Evolutionary conservation across 2,888 invertebrate genomes (phyloP), one percentile per base, ranked within the genome.

Genomic region (Brenthis hecate): DNA sequence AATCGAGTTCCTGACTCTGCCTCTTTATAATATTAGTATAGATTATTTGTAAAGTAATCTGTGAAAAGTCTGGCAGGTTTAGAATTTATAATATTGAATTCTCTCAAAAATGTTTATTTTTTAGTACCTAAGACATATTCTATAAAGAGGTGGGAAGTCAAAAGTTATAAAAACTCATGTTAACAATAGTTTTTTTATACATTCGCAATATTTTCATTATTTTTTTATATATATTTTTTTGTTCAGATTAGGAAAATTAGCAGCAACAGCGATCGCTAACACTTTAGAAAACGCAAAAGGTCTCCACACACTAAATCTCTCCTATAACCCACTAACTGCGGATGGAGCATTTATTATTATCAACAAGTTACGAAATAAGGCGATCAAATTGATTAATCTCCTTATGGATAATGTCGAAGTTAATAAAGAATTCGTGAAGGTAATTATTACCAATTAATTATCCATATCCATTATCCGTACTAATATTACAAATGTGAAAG

Each of bases 291-390:
- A 19, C 13, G 67, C 75, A 0, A 71, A 69, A 16, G 57, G 66
- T 47, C 69, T 76, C 36, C 58, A 69, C 53, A 74, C 65, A 8
- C 48, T 76, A 23, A 73, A 73, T 56, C 36, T 76, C 2, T 76
- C 74, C 0, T 69, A 43, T 47, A 76, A 76, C n/a, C 74, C 75
- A n/a, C n/a, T 75, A 8, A 66, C 66, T 2, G 67, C 68, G 11
- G 56, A 65, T 32, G 69, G 70, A 43, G 74, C 72, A 6, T 47
- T 71, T 5, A 56, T 54, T 1, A 55, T 74, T 16, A 56, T 76
- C 16, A 65, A 36, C 8, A 66, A 68, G 16, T 19, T 75, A 56
- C 68, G 60, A 64, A 65, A 50, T 36, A 62, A 54, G 63, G 28
- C 55, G 43, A 56, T 74, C 6, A 65, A 53, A 58, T 47, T 75